Conservation (phyloP, 30 jellyfish, hydroid and myxozoan genomes). For the Rhopilema esculentum region DNA sequence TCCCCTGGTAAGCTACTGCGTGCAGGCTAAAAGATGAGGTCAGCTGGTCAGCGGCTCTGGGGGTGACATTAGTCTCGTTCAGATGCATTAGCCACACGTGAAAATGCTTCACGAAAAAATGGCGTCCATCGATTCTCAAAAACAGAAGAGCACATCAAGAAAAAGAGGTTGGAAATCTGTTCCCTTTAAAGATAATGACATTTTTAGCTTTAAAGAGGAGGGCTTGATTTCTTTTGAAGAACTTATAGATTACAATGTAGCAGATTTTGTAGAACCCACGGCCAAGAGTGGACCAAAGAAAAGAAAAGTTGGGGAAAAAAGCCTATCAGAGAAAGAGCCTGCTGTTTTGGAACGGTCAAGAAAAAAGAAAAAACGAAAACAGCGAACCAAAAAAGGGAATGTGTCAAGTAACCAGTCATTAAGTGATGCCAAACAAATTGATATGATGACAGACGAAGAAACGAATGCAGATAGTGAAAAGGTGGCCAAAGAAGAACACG, state of each 20-base stretch:
- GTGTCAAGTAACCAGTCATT: background rate
- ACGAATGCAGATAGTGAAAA: background rate
- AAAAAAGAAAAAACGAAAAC: conserved; percentile 3
- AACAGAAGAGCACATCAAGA: background rate
- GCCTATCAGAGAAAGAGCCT: background rate
- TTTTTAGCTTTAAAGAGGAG: conserved; percentile 34
- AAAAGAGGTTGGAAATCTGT: conserved; percentile 68
- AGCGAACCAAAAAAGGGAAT: background rate
- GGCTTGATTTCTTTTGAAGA: conserved; percentile 88
- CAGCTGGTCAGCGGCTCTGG: too few species aligned
- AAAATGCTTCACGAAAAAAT: background rate
- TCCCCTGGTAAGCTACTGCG: too few species aligned
- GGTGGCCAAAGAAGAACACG: background rate
- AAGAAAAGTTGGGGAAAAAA: background rate
- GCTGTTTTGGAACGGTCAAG: conserved; percentile 11
- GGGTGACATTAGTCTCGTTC: too few species aligned
- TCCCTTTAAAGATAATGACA: conserved; percentile 29
- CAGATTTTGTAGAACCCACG: conserved; percentile 6
- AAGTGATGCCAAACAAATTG: background rate
- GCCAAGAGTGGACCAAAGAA: conserved; percentile 1
- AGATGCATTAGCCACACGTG: background rate
- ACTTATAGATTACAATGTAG: conserved; percentile 70
- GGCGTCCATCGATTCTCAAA: background rate
- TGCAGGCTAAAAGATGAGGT: too few species aligned
- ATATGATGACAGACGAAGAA: background rate